Evolutionary conservation across 2,888 invertebrate species (phyloP).

Genomic region (Andrena fulva): DNA sequence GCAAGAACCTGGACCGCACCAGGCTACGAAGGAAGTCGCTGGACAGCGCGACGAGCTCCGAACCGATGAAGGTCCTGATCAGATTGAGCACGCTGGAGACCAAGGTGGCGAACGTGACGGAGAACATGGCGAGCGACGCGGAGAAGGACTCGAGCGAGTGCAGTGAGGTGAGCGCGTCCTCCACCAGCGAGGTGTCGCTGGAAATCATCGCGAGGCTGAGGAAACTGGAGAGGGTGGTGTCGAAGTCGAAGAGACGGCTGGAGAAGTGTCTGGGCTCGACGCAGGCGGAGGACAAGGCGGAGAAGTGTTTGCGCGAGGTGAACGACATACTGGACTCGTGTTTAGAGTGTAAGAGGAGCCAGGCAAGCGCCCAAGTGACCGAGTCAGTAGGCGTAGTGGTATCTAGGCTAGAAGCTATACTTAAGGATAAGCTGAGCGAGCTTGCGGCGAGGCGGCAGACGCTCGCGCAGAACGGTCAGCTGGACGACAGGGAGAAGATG

Average conservation of each 20-base stretch:
- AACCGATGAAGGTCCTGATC: slow-evolving; percentile 92
- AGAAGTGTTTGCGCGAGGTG: slow-evolving; percentile 81
- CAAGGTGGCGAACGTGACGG: slow-evolving; percentile 88
- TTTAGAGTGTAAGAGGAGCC: slow-evolving; percentile 78
- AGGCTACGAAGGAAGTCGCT: slow-evolving; percentile 90
- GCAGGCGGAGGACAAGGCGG: slow-evolving; percentile 81
- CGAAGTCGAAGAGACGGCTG: slow-evolving; percentile 79
- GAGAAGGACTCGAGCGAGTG: slow-evolving; percentile 82
- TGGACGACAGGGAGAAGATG: slow-evolving; percentile 89
- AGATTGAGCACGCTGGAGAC: slow-evolving; percentile 91
- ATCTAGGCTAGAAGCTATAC: slow-evolving; percentile 87
- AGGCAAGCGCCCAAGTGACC: slow-evolving; percentile 72
- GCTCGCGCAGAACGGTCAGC: slow-evolving; percentile 89
- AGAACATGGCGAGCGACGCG: slow-evolving; percentile 76
- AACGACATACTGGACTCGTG: slow-evolving; percentile 81
- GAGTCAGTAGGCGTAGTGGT: slow-evolving; percentile 81
- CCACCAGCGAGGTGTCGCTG: slow-evolving; percentile 74
- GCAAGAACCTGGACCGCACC: slow-evolving; percentile 82
- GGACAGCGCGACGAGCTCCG: slow-evolving; percentile 91
- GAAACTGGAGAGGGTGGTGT: slow-evolving; percentile 78
- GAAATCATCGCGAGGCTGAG: slow-evolving; percentile 78
- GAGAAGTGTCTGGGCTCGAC: slow-evolving; percentile 81
- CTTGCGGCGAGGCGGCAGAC: slow-evolving; percentile 89
- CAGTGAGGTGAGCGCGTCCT: slow-evolving; percentile 77
- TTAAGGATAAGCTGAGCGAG: slow-evolving; percentile 89